Conservation (phyloP, 1,140 invertebrate species). For the Uloborus diversus region DNA sequence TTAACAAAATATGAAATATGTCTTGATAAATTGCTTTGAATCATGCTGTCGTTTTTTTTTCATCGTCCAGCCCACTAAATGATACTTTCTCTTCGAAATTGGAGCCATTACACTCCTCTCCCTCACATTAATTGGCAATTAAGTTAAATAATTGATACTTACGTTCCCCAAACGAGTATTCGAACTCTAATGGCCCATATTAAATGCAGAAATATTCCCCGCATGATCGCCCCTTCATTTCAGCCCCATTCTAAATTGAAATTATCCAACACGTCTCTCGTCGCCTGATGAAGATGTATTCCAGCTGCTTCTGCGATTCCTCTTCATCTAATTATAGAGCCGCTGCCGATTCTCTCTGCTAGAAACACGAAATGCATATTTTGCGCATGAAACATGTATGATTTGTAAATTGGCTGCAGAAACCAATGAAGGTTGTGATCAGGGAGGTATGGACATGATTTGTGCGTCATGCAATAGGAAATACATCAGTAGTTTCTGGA, state of each 20-base stretch:
- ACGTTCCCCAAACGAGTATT: background rate
- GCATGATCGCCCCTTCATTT: background rate
- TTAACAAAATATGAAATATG: no score
- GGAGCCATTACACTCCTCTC: background rate
- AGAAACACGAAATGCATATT: background rate
- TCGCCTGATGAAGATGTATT: conserved; percentile 5
- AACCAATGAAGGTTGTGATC: background rate
- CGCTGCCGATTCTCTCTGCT: background rate
- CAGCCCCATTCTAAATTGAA: conserved; percentile 10
- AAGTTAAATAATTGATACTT: conserved; percentile 6
- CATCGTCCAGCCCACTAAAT: no score
- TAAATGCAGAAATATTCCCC: background rate
- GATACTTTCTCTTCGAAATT: no score
- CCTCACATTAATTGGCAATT: conserved; percentile 3
- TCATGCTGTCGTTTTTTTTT: no score
- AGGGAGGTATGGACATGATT: background rate
- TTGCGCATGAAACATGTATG: conserved; percentile 14
- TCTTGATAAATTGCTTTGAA: no score
- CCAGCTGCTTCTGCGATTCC: conserved; percentile 19
- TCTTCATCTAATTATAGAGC: conserved; percentile 16
- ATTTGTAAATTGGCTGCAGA: conserved; percentile 2
- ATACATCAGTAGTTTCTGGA: no score
- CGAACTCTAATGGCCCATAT: background rate
- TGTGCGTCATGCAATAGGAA: background rate
- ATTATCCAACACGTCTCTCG: background rate